A percentile compares a stretch with the other conserved stretches of the same genome.
Conservation (phyloP, 2,797 vertebrate species). For the Valencia hispanica region DNA sequence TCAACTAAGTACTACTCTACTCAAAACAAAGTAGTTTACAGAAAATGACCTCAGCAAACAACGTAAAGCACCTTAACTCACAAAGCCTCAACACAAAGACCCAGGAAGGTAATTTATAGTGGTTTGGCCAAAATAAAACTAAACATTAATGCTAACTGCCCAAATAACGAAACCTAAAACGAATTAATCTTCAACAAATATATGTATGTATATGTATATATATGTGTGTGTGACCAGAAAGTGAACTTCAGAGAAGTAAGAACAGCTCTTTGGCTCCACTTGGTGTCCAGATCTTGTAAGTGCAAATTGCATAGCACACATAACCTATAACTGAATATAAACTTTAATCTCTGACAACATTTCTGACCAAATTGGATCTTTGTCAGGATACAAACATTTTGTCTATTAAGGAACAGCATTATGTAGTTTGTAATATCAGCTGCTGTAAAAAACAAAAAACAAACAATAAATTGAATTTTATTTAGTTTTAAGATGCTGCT, state of each 20-base stretch:
- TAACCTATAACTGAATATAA: not conserved
- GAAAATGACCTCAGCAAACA: not conserved
- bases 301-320: not conserved
- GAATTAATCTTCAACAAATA: not conserved
- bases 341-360: not conserved
- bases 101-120: not conserved
- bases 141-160: not conserved
- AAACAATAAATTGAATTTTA: no score
- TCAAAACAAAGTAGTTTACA: not conserved
- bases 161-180: not conserved
- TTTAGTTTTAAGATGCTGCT: not conserved
- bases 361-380: not conserved
- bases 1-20: not conserved
- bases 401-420: not conserved
- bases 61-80: not conserved
- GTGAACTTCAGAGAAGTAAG: not conserved
- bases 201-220: no score
- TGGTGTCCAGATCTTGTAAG: not conserved
- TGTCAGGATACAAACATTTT: not conserved
- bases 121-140: not conserved
- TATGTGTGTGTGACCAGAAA: no score
- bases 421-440: not conserved
- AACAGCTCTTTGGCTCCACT: constrained; percentile 34
- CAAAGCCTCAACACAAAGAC: not conserved
- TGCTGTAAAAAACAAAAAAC: no score